Conservation (phyloP, 2,888 invertebrate genomes). For the Lochmaea crataegi region DNA sequence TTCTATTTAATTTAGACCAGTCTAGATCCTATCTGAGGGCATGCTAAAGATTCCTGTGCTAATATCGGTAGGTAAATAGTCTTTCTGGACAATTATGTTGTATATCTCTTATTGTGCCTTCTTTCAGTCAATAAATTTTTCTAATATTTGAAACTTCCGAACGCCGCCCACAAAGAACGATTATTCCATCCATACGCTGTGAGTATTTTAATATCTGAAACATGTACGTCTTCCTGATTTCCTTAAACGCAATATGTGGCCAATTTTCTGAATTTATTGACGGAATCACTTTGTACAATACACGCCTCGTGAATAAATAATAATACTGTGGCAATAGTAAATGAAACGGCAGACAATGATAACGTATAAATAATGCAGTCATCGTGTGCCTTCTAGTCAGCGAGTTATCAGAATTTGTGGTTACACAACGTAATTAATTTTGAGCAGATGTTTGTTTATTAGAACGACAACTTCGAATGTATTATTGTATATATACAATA, state of each 20-base stretch:
- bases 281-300: constrained; percentile 9
- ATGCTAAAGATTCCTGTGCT: too few relatives aligned
- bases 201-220: too few relatives aligned
- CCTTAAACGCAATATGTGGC: constrained; percentile 10
- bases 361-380: constrained; percentile 27
- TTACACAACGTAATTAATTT: constrained; percentile 28
- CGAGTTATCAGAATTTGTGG: constrained; percentile 32
- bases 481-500: not conserved
- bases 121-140: too few relatives aligned
- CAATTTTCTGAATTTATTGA: constrained; percentile 18
- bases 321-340: constrained; percentile 18
- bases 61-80: too few relatives aligned
- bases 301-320: constrained; percentile 26
- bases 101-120: too few relatives aligned
- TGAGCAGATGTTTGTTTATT: constrained; percentile 21
- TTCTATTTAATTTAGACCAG: too few relatives aligned
- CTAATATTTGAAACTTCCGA: too few relatives aligned
- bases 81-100: too few relatives aligned
- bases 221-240: not conserved
- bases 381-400: constrained; percentile 32
- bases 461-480: constrained; percentile 16
- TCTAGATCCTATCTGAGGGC: too few relatives aligned
- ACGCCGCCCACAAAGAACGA: too few relatives aligned
- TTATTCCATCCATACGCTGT: too few relatives aligned
- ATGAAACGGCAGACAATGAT: constrained; percentile 25